Base-by-base conservation (phyloP, 2,797 vertebrate species). In the Micropoecilia bifurca region DNA sequence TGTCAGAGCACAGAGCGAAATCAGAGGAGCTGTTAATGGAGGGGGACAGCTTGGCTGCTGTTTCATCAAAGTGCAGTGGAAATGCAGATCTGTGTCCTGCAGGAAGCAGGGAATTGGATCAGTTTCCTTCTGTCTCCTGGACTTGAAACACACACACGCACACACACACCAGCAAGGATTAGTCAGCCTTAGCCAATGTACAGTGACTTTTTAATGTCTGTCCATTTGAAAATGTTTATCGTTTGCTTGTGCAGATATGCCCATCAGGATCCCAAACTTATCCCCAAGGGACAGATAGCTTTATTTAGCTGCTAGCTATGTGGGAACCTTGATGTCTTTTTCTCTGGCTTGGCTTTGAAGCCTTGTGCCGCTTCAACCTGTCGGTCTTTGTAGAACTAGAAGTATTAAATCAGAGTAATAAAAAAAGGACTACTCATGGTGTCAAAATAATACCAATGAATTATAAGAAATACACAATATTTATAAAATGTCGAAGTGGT, bases 21-120 rank as follows among this genome's bases (percentile, higher is more conserved):
- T 93, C 94, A 94, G 89, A 93, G 92, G 83, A 73, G 87, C 86
- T 87, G 89, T 87, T 94, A 95, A 94, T 93, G 88, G 89, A 91
- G 87, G 90, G 80, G 79, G 93, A 94, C 93, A 94, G 92, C 91
- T 89, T 80, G 87, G 90, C 88, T 90, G 89, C 92, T 92, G 92
- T 87, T 94, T 92, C 92, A 92, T 93, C 92, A 93, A 91, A 91
- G 88, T 88, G 88, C 75, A 79, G 90, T 90, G 92, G 92, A 94
- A 93, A 93, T 92, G 89, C 88, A 92, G 91, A 92, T 94, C 88
- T 80, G 88, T 86, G 89, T 93, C 88, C 93, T 93, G 91, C 86
- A 92, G 92, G 90, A 92, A 80, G 85, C 84, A 55, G 83, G 86
- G 88, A 93, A 85, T 92, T 86, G 88, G 90, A 91, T 91, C 89